Base-by-base conservation (phyloP, 1,140 invertebrate genomes). In the Andricus grossulariae region DNA sequence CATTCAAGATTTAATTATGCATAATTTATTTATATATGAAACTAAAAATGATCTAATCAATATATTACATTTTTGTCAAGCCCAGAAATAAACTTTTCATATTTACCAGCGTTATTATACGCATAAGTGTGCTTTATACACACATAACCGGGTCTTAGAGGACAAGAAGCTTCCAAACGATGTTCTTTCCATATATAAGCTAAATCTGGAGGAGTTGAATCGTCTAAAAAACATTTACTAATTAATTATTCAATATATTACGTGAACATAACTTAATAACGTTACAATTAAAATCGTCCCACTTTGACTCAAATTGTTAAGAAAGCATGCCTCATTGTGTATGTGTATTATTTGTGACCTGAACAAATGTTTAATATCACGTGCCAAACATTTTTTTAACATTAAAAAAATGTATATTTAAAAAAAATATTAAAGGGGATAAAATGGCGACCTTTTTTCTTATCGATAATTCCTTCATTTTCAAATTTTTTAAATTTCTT, bases 71-170 rank as follows among this genome's bases (percentile, higher is more conserved):
- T 49, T 71, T 12, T 45, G 25, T 49, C 2, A 16, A 11, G 18
- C 8, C 19, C 6, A 16, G 2, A 6, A 18, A 12, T 49, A 6
- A 18, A 16, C 11, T 51, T 25, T 21, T 49, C 6, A 25, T 45
- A 78, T 66, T 76, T 79, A 82, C 81, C 25, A 60, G 76, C 76
- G 66, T 80, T 83, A 49, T 83, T 83, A 60, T 83, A 80, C 16
- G 19, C 57, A 70, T 60, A 80, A 12, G 77, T 73, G 52, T 80
- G 79, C 52, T 80, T 80, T 21, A 83, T 76, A 50, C 81, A 82
- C 25, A 77, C 75, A 77, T 77, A 45, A 75, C 81, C 81, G 16
- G 79, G 79, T 72, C 50, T 49, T 50, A 83, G 70, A 70, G 52
- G 39, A 18, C 82, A 83, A 6, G 45, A 73, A 13, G 66, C 50